These are phyloP conservation scores for Platycheirus rosarum DNA, from an alignment of 2,888 invertebrate species.

Conservation along the genomic window DNA sequence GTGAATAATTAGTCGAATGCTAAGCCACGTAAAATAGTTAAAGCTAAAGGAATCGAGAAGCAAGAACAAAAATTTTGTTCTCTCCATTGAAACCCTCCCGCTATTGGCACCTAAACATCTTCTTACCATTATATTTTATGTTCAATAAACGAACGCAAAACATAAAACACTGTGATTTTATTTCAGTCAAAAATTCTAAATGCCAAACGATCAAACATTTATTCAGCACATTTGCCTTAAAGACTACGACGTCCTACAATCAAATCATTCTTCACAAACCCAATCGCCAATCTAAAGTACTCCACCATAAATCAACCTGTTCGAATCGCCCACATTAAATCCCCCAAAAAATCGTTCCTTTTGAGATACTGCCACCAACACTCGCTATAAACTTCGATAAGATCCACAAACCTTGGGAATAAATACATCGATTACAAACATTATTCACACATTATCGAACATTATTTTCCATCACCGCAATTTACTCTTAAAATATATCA, in stretches of 20 bases:
- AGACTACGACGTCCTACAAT: not conserved
- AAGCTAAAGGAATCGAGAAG: no score
- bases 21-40: no score
- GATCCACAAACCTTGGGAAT: not conserved
- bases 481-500: conserved; percentile 56
- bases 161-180: not conserved
- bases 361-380: not conserved
- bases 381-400: conserved; percentile 14
- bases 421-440: conserved; percentile 50
- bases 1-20: no score
- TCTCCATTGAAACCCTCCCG: no score
- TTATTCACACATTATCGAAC: conserved; percentile 58
- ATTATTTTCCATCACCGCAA: conserved; percentile 38
- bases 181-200: not conserved
- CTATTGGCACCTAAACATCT: no score
- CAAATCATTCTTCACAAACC: conserved; percentile 12
- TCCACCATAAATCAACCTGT: conserved; percentile 55
- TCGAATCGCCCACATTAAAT: conserved; percentile 17
- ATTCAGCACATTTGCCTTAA: conserved; percentile 11
- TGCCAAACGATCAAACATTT: conserved; percentile 2
- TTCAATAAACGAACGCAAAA: no score
- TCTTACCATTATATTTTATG: no score
- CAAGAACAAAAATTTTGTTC: no score
- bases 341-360: conserved; percentile 10
- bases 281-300: conserved; percentile 12